Base-by-base conservation (phyloP, 1,140 invertebrate species). In the Tetramorium alpestre region DNA sequence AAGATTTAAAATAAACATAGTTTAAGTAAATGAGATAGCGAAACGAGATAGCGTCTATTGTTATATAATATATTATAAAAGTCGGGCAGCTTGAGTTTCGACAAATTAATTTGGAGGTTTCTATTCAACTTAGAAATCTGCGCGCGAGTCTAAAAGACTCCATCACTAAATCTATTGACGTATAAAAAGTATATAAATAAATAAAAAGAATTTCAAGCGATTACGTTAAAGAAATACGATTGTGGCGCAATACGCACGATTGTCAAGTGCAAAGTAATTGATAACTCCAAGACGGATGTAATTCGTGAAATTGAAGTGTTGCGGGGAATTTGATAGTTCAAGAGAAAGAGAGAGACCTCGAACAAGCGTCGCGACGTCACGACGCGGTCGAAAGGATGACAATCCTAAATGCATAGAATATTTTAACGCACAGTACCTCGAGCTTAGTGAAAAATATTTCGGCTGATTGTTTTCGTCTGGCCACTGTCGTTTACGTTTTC, bases 351-450 rank as follows among this genome's bases (percentile, higher is more conserved):
- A 51, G 41, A 65, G 28, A n/a, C 4, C 25, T 44, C 13, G 54
- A 41, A 7, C 11, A 16, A 65, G 44, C 41, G 76, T 51, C 75
- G 77, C 28, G 64, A 70, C 65, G 25, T 47, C 47, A 49, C 41
- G 33, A 81, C 49, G 44, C 58, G 22, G 58, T 38, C 44, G 38
- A 72, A 54, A 11, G 65, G 38, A 54, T 70, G 77, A 81, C 78
- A 56, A 72, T 56, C 33, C 49, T 56, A 72, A 81, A 81, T 81
- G 65, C 78, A 70, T 81, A 81, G 78, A 81, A 81, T 81, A 81
- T 81, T 72, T 81, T 56, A 70, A 56, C 78, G 11, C 33, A 3
- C 22, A 11, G 3, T 25, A 33, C 41, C 11, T 18, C 49, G 47
- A 41, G 10, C n/a, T 28, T 38, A 28, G 11, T 0, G n/a, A 41